Base-by-base conservation (phyloP, 2,888 invertebrate species). In the Pandemis heparana region DNA sequence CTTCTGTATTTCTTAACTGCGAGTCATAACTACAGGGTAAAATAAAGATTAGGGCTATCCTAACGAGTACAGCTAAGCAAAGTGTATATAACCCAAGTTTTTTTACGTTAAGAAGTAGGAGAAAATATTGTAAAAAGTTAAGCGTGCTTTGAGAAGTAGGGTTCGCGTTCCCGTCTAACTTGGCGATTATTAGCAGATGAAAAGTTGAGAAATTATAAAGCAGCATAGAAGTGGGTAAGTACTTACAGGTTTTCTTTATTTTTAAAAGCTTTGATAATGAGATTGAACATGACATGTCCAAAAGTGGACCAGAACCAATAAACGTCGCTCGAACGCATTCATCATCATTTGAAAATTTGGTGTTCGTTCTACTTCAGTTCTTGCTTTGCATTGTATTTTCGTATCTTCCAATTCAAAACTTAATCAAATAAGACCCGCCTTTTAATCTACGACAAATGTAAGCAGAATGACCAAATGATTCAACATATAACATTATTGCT, bases 111-210 rank as follows among this genome's bases (percentile, higher is more conserved):
- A 6, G 53, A 61, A 71, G 41, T n/a, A 60, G 43, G 60, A 66
- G 59, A 65, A 59, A 41, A 38, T 8, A 39, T 60, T 65, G 60
- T 53, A 53, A 53, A 53, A 71, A 71, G 71, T 66, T 66, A 9
- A 53, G 51, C 51, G 59, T 43, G 16, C 61, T 66, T 66, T 60
- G 32, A 23, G 51, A 66, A 66, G 53, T 66, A 61, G 43, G 66
- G n/a, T 43, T 43, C 61, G 60, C 23, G 41, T 66, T 39, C 48
- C 56, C 46, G 56, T 64, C 59, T 59, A 71, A 71, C 70, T 71
- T 14, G 46, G 9, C 59, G 48, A 60, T 65, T 56, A 65, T 59
- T 43, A 64, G 56, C 14, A 70, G 64, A 53, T 63, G 23, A 32
- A 56, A 63, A 70, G 43, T 70, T 70, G 38, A 18, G 8, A 53